These are phyloP conservation scores for Macrophya alboannulata DNA, from an alignment of 2,888 invertebrate genomes.

Conservation along the genomic window DNA sequence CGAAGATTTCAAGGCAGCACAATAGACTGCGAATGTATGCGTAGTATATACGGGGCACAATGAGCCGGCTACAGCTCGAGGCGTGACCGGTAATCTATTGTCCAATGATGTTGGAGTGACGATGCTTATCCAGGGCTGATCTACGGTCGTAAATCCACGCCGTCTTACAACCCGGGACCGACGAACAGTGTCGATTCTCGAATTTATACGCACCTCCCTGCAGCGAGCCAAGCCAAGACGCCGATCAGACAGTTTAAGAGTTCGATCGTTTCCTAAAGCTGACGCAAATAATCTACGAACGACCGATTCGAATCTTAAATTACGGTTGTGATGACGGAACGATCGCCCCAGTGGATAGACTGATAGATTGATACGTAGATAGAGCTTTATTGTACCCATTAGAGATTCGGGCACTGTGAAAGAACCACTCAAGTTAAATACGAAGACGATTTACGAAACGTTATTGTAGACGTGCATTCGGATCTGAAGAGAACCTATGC, in stretches of 20 bases:
- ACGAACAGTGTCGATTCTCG: constrained; percentile 29
- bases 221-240: background rate
- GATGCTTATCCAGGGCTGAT: constrained; percentile 47
- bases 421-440: background rate
- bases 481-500: background rate
- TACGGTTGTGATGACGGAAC: constrained; percentile 27
- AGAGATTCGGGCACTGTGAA: constrained; percentile 9
- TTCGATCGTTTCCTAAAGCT: constrained; percentile 31
- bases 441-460: background rate
- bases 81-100: constrained; percentile 55
- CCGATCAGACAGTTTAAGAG: constrained; percentile 17
- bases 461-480: background rate
- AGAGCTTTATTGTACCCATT: constrained; percentile 26
- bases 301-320: constrained; percentile 42
- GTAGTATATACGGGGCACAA: constrained; percentile 12
- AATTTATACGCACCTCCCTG: constrained; percentile 33
- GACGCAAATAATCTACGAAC: constrained; percentile 30
- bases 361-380: constrained; percentile 34
- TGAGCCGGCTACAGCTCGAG: background rate
- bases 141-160: constrained; percentile 34
- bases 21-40: constrained; percentile 26
- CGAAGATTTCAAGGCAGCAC: constrained; percentile 15
- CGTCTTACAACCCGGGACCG: constrained; percentile 22
- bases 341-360: constrained; percentile 1
- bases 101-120: constrained; percentile 43